Conservation (phyloP, 2,888 invertebrate genomes). For the Nebria salina region DNA sequence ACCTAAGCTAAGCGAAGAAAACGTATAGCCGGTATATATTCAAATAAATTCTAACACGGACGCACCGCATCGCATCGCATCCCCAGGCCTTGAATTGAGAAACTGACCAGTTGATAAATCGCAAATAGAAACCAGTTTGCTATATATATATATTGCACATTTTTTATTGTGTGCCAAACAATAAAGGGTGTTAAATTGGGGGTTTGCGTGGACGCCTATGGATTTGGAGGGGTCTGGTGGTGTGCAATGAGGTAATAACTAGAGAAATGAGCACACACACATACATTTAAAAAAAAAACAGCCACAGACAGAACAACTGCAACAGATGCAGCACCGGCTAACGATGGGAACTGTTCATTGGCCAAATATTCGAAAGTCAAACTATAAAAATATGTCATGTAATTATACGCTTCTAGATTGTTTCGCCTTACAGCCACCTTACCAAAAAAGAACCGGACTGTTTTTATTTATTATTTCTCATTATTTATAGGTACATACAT, state of each 20-base stretch:
- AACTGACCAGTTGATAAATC: not conserved
- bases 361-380: slow-evolving; percentile 36
- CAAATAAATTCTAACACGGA: not conserved
- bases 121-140: slow-evolving; percentile 16
- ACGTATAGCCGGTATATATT: not conserved
- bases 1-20: not conserved
- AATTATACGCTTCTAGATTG: slow-evolving; percentile 30
- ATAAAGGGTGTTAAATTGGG: slow-evolving; percentile 11
- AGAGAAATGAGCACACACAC: slow-evolving; percentile 33
- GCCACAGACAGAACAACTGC: slow-evolving; percentile 12
- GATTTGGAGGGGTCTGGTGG: not conserved
- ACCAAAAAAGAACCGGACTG: not conserved
- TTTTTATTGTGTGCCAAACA: slow-evolving; percentile 2
- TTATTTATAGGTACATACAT: no score
- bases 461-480: not conserved
- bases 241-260: slow-evolving; percentile 23
- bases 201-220: slow-evolving; percentile 26
- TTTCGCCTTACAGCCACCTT: not conserved
- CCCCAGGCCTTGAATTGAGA: not conserved
- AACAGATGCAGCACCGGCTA: slow-evolving; percentile 23
- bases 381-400: slow-evolving; percentile 32
- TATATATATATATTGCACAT: not conserved
- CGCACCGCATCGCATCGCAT: not conserved
- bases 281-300: not conserved
- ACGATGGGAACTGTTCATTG: slow-evolving; percentile 35